Evolutionary conservation across 2,797 vertebrate genomes (phyloP).

Genomic region (Paedocypris micromegethes): DNA sequence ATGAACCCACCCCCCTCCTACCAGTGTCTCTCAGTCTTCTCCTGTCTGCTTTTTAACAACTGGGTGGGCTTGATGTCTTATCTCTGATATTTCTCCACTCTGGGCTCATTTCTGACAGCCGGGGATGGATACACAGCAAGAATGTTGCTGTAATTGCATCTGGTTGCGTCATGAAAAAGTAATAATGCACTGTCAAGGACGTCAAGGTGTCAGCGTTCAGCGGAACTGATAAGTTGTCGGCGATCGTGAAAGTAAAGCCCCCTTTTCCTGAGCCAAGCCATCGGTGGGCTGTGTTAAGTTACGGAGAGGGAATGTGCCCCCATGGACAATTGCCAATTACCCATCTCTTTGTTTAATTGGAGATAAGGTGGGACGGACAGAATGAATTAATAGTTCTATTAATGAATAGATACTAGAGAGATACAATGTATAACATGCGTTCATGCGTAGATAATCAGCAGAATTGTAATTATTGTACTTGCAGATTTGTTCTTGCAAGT

Average conservation of each 20-base stretch:
- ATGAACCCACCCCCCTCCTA: slow-evolving; percentile 33
- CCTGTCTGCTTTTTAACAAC: slow-evolving; percentile 66
- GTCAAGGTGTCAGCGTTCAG: slow-evolving; percentile 76
- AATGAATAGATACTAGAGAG: too few species aligned
- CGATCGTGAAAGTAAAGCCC: slow-evolving; percentile 65
- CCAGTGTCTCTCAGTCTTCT: slow-evolving; percentile 32
- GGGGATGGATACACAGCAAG: slow-evolving; percentile 71
- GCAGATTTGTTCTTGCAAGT: too few species aligned
- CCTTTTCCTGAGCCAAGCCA: slow-evolving; percentile 69
- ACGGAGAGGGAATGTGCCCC: slow-evolving; percentile 47
- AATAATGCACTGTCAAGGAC: slow-evolving; percentile 79
- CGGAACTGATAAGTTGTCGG: slow-evolving; percentile 75
- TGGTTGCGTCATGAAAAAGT: slow-evolving; percentile 80
- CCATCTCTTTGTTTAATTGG: slow-evolving; percentile 39
- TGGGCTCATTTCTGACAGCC: slow-evolving; percentile 74
- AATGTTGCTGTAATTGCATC: slow-evolving; percentile 81
- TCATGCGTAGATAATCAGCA: too few species aligned
- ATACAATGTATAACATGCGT: too few species aligned
- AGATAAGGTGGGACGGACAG: slow-evolving; percentile 21
- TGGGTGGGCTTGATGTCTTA: slow-evolving; percentile 71
- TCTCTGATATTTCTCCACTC: slow-evolving; percentile 69
- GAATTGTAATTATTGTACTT: too few species aligned
- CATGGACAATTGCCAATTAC: slow-evolving; percentile 45
- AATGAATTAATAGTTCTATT: too few species aligned
- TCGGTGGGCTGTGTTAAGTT: slow-evolving; percentile 44